These are phyloP conservation scores for Pterobdella sp. DNA, from an alignment of 2,888 invertebrate species.

Conservation along the genomic window DNA sequence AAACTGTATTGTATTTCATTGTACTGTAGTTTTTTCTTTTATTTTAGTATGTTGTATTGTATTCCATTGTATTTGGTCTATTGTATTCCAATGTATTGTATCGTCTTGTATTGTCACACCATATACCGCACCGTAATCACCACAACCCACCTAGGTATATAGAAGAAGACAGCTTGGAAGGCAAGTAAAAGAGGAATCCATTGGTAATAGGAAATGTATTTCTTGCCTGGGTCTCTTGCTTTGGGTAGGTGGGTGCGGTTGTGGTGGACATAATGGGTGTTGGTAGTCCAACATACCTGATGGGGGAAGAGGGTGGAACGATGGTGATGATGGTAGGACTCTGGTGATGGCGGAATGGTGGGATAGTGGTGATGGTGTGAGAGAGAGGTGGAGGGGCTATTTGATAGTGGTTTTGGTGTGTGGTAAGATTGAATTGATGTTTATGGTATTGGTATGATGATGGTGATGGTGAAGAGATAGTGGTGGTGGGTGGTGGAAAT, in stretches of 20 bases:
- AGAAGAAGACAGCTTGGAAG: slow-evolving; percentile 35
- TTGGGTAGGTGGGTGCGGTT: slow-evolving; percentile 32
- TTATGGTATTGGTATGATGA: background rate
- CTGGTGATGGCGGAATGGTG: background rate
- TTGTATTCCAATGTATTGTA: too few species aligned
- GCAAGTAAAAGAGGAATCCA: slow-evolving; percentile 52
- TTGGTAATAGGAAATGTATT: slow-evolving; percentile 52
- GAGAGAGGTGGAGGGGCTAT: background rate
- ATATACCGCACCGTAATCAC: too few species aligned
- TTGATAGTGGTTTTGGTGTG: background rate
- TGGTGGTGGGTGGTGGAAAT: background rate
- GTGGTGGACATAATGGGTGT: slow-evolving; percentile 53
- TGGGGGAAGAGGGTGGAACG: background rate
- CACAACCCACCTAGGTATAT: slow-evolving; percentile 46
- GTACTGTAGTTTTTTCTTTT: too few species aligned
- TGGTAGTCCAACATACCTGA: slow-evolving; percentile 54
- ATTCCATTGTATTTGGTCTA: too few species aligned
- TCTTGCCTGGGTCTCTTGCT: slow-evolving; percentile 42
- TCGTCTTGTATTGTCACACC: too few species aligned
- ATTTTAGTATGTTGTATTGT: too few species aligned
- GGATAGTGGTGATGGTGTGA: background rate
- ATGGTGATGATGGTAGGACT: background rate
- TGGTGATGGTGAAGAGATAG: background rate
- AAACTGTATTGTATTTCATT: too few species aligned
- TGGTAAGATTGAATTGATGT: background rate